Percentiles rank a stretch among this genome's conserved stretches.
These are phyloP conservation scores for Bhutanitis thaidina DNA, from an alignment of 2,888 invertebrate genomes.

Conservation along the genomic window DNA sequence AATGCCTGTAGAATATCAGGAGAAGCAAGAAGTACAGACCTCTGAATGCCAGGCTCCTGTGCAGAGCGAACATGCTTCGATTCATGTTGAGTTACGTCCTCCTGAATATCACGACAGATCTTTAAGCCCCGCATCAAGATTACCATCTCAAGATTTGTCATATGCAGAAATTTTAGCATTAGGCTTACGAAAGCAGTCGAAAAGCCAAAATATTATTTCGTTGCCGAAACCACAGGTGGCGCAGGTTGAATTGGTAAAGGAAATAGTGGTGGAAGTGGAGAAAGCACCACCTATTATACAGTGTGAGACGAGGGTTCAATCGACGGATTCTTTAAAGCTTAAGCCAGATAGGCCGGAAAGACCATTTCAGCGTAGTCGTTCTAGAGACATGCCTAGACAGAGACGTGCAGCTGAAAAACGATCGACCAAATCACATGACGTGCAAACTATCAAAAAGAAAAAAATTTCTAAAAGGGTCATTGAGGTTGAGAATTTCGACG, in stretches of 20 bases:
- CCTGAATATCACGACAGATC: slow-evolving; percentile 40
- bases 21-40: slow-evolving; percentile 30
- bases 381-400: slow-evolving; percentile 62
- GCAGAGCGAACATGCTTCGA: slow-evolving; percentile 21
- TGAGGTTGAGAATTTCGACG: slow-evolving; percentile 68
- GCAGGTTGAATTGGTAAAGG: slow-evolving; percentile 59
- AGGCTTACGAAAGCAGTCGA: slow-evolving; percentile 73
- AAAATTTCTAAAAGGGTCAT: slow-evolving; percentile 58
- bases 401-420: slow-evolving; percentile 62
- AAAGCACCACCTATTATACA: slow-evolving; percentile 36
- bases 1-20: slow-evolving; percentile 32
- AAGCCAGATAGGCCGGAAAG: slow-evolving; percentile 34
- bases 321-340: slow-evolving; percentile 25
- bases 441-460: slow-evolving; percentile 57
- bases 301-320: slow-evolving; percentile 36
- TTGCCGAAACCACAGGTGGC: slow-evolving; percentile 63
- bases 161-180: slow-evolving; percentile 86
- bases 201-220: slow-evolving; percentile 41
- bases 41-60: slow-evolving; percentile 17
- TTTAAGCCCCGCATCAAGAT: slow-evolving; percentile 43
- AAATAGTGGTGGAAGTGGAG: slow-evolving; percentile 53
- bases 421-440: slow-evolving; percentile 53
- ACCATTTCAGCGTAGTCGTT: slow-evolving; percentile 53
- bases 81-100: slow-evolving; percentile 29
- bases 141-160: slow-evolving; percentile 82